Conservation (phyloP, 2,797 vertebrate species). For the Poeciliopsis turneri region DNA sequence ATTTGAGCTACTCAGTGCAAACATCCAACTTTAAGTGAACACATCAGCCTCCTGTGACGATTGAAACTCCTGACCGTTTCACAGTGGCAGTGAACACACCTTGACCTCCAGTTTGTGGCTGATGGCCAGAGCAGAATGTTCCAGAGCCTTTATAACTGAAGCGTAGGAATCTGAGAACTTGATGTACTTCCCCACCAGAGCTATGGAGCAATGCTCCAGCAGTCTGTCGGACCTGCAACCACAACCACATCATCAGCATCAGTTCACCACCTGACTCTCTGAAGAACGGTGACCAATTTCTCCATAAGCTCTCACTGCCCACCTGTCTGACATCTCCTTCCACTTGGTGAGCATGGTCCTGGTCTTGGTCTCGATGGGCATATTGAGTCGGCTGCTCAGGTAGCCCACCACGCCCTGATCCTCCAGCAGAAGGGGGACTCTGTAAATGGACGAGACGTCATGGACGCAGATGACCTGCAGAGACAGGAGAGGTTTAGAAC, state of each 20-base stretch:
- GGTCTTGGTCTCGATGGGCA: slow-evolving; percentile 87
- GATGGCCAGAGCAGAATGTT: slow-evolving; percentile 94
- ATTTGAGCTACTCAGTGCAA: not conserved
- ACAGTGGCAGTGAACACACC: slow-evolving; percentile 70
- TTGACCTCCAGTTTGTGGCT: slow-evolving; percentile 94
- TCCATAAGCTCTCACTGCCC: slow-evolving; percentile 43
- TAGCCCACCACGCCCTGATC: slow-evolving; percentile 93
- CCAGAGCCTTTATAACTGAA: slow-evolving; percentile 95
- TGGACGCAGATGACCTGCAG: slow-evolving; percentile 94
- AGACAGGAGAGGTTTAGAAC: not conserved
- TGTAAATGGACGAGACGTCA: slow-evolving; percentile 93
- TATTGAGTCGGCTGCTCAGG: slow-evolving; percentile 88
- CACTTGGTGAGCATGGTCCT: slow-evolving; percentile 92
- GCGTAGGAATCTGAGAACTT: slow-evolving; percentile 96
- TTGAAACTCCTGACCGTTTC: not conserved
- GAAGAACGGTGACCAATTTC: not conserved
- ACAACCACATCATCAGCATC: not conserved
- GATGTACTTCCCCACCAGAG: slow-evolving; percentile 95
- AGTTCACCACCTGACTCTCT: not conserved
- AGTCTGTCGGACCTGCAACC: slow-evolving; percentile 88
- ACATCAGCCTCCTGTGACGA: not conserved
- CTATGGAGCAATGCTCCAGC: slow-evolving; percentile 90
- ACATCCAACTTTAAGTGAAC: not conserved
- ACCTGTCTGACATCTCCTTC: slow-evolving; percentile 98
- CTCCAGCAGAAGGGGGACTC: slow-evolving; percentile 90